These are phyloP conservation scores for Orchestes rusci DNA, from an alignment of 2,888 invertebrate species.

Conservation along the genomic window DNA sequence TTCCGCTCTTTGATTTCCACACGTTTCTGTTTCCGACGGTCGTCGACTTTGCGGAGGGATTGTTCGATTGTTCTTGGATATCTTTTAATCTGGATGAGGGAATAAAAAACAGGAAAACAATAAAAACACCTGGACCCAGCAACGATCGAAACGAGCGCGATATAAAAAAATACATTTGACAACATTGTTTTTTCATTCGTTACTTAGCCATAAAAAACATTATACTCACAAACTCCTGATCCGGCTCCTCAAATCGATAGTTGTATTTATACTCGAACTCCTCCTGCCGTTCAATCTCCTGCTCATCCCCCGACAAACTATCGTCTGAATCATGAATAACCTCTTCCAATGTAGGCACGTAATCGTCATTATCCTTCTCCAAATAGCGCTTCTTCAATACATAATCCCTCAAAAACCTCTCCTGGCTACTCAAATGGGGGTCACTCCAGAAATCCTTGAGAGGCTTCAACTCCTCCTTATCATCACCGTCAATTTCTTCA, in stretches of 20 bases:
- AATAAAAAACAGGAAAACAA: constrained; percentile 26
- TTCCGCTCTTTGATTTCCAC: constrained; percentile 67
- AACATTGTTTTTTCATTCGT: constrained; percentile 35
- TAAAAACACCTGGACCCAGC: background rate
- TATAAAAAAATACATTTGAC: background rate
- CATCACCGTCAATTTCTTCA: constrained; percentile 51
- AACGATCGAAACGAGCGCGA: constrained; percentile 1
- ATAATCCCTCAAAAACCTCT: constrained; percentile 88
- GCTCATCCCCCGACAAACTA: constrained; percentile 70
- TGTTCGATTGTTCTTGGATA: constrained; percentile 82
- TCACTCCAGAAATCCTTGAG: constrained; percentile 80
- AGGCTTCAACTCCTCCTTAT: constrained; percentile 59
- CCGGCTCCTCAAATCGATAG: constrained; percentile 94
- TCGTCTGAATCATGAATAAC: constrained; percentile 54
- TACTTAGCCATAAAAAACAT: too few species aligned
- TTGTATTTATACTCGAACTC: constrained; percentile 93
- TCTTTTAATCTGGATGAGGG: constrained; percentile 82
- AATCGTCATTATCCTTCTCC: constrained; percentile 45
- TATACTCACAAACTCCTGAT: constrained; percentile 84
- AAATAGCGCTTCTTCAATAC: constrained; percentile 73
- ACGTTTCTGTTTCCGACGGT: constrained; percentile 70
- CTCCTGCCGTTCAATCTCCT: constrained; percentile 71
- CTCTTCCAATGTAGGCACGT: constrained; percentile 59
- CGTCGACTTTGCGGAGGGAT: constrained; percentile 75
- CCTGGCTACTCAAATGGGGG: constrained; percentile 72